Evolutionary conservation across 2,797 vertebrate genomes (phyloP).

Genomic region (Graptemys geographica): DNA sequence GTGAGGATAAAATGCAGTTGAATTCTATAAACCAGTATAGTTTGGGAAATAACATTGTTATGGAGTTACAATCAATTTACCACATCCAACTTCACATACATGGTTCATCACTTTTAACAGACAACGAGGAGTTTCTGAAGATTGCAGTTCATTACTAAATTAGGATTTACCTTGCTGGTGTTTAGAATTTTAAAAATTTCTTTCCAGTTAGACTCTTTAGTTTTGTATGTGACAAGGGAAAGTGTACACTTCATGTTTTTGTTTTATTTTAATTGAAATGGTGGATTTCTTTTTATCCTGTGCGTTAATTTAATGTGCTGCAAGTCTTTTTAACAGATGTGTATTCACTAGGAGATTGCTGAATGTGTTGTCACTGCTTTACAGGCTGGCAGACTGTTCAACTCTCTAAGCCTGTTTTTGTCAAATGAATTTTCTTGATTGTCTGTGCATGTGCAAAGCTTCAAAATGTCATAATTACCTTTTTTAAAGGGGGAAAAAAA

Average conservation of each 20-base stretch:
- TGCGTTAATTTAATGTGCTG: slow-evolving; percentile 15
- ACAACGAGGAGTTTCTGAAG: neutral
- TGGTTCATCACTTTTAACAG: neutral
- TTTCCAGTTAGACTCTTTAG: slow-evolving; percentile 15
- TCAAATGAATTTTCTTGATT: slow-evolving; percentile 78
- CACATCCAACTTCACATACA: fast-evolving
- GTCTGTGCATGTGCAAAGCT: slow-evolving; percentile 71
- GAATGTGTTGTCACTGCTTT: slow-evolving; percentile 41
- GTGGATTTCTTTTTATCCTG: neutral
- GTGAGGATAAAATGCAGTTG: slow-evolving; percentile 19
- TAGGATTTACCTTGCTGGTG: neutral
- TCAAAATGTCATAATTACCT: slow-evolving; percentile 74
- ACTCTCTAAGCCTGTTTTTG: slow-evolving; percentile 68
- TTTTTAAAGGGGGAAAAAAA: slow-evolving; percentile 11
- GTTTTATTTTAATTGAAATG: slow-evolving; percentile 26
- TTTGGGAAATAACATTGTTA: neutral
- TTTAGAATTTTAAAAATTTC: slow-evolving; percentile 3
- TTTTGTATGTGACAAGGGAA: neutral
- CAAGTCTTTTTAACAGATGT: slow-evolving; percentile 52
- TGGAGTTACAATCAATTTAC: neutral
- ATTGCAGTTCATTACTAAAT: neutral
- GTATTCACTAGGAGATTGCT: slow-evolving; percentile 33
- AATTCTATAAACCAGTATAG: neutral
- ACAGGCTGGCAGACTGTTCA: slow-evolving; percentile 58
- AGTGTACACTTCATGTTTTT: neutral